These are phyloP conservation scores for Melikaiella ostensackeni DNA, from an alignment of 2,888 invertebrate genomes.

Conservation along the genomic window DNA sequence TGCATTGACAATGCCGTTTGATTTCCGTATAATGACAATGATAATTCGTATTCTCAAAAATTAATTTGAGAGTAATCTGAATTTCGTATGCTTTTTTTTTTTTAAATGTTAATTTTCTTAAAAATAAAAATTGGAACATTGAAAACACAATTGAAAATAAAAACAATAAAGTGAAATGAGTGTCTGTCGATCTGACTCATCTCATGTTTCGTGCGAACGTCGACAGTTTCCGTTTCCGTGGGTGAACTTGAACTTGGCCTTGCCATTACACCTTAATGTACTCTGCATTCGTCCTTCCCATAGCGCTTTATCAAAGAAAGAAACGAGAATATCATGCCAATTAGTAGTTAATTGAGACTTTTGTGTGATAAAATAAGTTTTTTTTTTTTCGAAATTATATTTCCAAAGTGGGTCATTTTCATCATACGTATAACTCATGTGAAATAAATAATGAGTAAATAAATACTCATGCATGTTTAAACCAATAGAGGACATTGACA, in stretches of 20 bases:
- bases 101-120: no score
- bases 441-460: neutral
- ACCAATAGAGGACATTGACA: neutral
- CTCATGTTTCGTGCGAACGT: conserved; percentile 34
- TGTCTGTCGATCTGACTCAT: conserved; percentile 27
- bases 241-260: conserved; percentile 57
- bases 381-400: neutral
- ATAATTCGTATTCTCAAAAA: no score
- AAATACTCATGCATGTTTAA: neutral
- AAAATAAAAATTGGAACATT: neutral
- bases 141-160: conserved; percentile 4
- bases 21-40: no score
- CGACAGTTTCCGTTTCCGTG: conserved; percentile 54
- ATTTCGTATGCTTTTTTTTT: no score
- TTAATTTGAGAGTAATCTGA: no score
- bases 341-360: conserved; percentile 20
- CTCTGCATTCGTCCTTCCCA: conserved; percentile 8
- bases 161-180: neutral
- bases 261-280: conserved; percentile 41
- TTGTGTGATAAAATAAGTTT: neutral
- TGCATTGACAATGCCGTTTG: neutral
- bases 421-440: neutral
- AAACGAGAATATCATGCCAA: neutral
- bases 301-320: conserved; percentile 4
- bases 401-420: neutral